These are phyloP conservation scores for Syngnathoides biaculeatus DNA, from an alignment of 2,113 vertebrate genomes.

Conservation along the genomic window DNA sequence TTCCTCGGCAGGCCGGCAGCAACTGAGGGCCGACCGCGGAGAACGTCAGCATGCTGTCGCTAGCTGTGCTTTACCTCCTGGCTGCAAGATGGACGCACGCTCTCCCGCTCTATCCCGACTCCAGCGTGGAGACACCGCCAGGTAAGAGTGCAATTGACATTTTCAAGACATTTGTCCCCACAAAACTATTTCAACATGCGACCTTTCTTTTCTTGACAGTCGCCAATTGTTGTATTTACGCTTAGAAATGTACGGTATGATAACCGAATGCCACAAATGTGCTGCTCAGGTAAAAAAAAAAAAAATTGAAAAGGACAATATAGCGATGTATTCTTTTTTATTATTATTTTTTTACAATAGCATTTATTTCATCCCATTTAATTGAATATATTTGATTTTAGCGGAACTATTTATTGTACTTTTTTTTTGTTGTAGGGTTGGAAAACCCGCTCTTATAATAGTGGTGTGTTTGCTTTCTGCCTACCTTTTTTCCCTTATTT, in stretches of 20 bases:
- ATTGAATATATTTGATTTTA: background rate
- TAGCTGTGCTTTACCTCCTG: conserved; percentile 57
- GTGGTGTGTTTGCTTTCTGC: background rate
- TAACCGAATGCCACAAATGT: background rate
- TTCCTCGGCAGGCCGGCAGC: conserved; percentile 18
- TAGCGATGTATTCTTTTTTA: too few relatives aligned
- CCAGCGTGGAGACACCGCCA: conserved; percentile 56
- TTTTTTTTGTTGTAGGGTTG: background rate
- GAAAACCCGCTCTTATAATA: background rate
- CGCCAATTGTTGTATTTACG: background rate
- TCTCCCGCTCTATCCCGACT: conserved; percentile 68
- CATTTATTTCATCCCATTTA: too few relatives aligned
- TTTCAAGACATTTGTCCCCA: background rate
- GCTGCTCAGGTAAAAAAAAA: too few relatives aligned
- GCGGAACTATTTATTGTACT: background rate
- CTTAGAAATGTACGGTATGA: background rate
- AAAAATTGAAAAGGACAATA: background rate
- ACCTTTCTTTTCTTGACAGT: background rate
- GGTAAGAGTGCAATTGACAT: conserved; percentile 50
- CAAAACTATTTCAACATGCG: too few relatives aligned
- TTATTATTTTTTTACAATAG: too few relatives aligned
- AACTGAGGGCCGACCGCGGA: conserved; percentile 31
- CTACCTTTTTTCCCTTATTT: background rate
- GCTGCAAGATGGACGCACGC: conserved; percentile 51
- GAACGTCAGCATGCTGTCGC: conserved; percentile 65